Evolutionary conservation across 2,113 vertebrate species (phyloP).

Genomic region (Synchiropus splendidus): DNA sequence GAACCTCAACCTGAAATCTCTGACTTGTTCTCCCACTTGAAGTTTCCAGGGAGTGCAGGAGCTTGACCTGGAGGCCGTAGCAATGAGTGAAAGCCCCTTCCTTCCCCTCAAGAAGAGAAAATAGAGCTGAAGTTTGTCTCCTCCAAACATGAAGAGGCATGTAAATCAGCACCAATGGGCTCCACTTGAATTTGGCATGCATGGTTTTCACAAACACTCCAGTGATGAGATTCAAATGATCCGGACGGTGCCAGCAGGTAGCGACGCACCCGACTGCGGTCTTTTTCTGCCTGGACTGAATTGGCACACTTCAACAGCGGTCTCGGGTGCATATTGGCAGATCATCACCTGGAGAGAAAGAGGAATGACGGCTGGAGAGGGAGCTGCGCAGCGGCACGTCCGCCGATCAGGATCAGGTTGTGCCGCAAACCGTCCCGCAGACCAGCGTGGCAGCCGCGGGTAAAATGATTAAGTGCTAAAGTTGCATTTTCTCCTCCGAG

Average conservation of each 20-base stretch:
- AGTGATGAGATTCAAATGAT: conserved; percentile 43
- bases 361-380: too few relatives aligned
- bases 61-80: too few relatives aligned
- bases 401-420: conserved; percentile 39
- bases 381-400: conserved; percentile 18
- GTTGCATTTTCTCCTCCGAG: conserved; percentile 56
- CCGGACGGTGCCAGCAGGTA: conserved; percentile 44
- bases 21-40: too few relatives aligned
- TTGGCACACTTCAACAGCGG: conserved; percentile 25
- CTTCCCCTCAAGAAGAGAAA: too few relatives aligned
- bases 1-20: too few relatives aligned
- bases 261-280: conserved; percentile 38
- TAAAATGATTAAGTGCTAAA: conserved; percentile 65
- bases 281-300: conserved; percentile 40
- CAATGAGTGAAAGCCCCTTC: too few relatives aligned
- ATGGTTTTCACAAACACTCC: conserved; percentile 22
- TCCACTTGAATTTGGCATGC: conserved; percentile 1
- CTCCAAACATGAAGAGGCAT: background rate
- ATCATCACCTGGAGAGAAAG: conserved; percentile 29
- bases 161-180: conserved; percentile 6
- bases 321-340: conserved; percentile 24
- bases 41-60: too few relatives aligned
- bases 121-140: too few relatives aligned
- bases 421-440: conserved; percentile 44
- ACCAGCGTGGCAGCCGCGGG: conserved; percentile 31